Evolutionary conservation across 2,797 vertebrate genomes (phyloP), one percentile per base, ranked within the genome.

Genomic region (Micrastur ruficollis): DNA sequence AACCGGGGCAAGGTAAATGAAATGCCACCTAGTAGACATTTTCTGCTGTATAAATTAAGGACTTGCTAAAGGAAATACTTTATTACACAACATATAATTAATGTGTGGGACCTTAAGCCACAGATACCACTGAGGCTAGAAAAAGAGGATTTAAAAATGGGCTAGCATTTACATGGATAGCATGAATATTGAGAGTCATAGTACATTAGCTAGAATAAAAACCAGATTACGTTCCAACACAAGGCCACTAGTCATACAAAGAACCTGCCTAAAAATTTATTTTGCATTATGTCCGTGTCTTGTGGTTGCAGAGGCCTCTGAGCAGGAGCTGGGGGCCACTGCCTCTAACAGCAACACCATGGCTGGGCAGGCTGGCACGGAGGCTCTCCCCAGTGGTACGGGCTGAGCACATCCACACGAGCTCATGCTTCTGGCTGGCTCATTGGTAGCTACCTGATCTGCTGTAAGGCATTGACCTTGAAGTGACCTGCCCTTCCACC

Each of bases 1-100:
- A 91, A 86, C 22, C 62, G 0, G 3, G 27, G 49, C 1, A 29
- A 80, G 59, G 90, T 32, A 74, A 80, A 78, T 55, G 26, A 89
- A 96, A 70, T 76, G 83, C 22, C 71, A 74, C 61, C 26, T 70
- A 36, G 56, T 36, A 82, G 71, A 71, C 32, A 68, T 81, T 61
- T 91, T 85, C 79, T 91, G 36, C 26, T 67, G 49, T 61, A 74
- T 86, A 87, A 87, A 95, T 94, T 92, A 94, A 89, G 94, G 46
- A 56, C 27, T 29, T 96, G 81, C 74, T 92, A 72, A 90, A 89
- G 93, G 92, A 95, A 95, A 93, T 78, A 75, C 53, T 93, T 95
- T 61, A 90, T 93, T 95, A 93, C 22, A 72, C 79, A 88, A 79
- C 9, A 0, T 75, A 9, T 88, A 93, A 95, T 95, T 93, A 95